Conservation (phyloP, 2,888 invertebrate genomes). For the Leucophenga montana region DNA sequence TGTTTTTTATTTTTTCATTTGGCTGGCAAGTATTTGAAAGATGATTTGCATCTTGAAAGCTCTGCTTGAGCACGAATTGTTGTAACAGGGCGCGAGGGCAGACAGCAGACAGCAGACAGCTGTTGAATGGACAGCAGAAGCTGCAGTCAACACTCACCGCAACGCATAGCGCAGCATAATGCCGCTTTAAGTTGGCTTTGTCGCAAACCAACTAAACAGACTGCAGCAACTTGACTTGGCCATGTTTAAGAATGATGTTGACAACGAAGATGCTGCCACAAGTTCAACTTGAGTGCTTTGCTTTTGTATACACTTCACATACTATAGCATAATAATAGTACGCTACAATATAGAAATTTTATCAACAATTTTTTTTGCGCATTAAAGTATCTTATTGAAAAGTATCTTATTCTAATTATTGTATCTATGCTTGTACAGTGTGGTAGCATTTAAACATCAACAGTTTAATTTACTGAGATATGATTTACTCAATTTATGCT, state of each 20-base stretch:
- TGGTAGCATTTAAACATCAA: too few relatives aligned
- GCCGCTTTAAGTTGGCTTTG: conserved; percentile 1
- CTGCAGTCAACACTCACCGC: conserved; percentile 23
- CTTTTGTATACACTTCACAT: background rate
- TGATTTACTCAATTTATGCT: too few relatives aligned
- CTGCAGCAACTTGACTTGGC: conserved; percentile 29
- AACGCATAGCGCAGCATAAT: too few relatives aligned
- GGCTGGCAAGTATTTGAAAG: background rate
- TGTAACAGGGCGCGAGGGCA: too few relatives aligned
- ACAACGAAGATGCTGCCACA: background rate
- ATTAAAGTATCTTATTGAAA: too few relatives aligned
- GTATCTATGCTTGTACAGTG: too few relatives aligned
- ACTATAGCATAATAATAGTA: too few relatives aligned
- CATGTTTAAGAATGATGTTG: conserved; percentile 4
- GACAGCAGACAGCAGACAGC: background rate
- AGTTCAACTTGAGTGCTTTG: conserved; percentile 18
- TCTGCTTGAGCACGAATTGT: conserved; percentile 17
- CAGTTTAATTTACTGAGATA: too few relatives aligned
- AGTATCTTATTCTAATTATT: too few relatives aligned
- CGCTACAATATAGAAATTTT: too few relatives aligned
- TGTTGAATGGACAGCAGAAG: conserved; percentile 7
- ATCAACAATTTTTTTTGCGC: too few relatives aligned
- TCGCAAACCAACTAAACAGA: background rate
- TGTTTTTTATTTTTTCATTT: background rate
- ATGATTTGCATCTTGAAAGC: conserved; percentile 25